These are phyloP conservation scores for Microvelia longipes DNA, from an alignment of 1,140 invertebrate genomes.

Conservation along the genomic window DNA sequence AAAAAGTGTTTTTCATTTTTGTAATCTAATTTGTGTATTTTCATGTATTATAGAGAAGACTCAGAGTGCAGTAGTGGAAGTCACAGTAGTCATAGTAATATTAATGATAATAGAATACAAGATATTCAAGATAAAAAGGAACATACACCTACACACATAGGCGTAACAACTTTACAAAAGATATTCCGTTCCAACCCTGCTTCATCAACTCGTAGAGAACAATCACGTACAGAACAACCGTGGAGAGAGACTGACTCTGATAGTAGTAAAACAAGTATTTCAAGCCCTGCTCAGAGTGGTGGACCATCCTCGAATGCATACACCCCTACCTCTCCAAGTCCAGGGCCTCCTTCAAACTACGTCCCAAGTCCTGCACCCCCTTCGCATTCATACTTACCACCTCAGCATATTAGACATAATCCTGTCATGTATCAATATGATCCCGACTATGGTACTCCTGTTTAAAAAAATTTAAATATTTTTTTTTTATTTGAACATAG, in stretches of 20 bases:
- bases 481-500: too few species aligned
- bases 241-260: not conserved
- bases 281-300: not conserved
- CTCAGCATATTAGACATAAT: not conserved
- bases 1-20: too few species aligned
- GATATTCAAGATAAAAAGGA: not conserved
- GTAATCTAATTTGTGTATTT: not conserved
- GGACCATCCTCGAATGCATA: not conserved
- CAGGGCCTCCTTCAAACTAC: too few species aligned
- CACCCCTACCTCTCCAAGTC: too few species aligned
- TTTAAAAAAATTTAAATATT: too few species aligned
- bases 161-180: constrained; percentile 21
- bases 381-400: too few species aligned
- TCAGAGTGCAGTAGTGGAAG: not conserved
- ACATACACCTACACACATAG: constrained; percentile 12
- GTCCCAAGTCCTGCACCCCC: not conserved
- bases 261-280: constrained; percentile 1
- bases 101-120: not conserved
- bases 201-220: not conserved
- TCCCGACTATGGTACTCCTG: not conserved
- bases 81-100: not conserved
- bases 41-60: not conserved
- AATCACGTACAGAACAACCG: not conserved
- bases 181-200: constrained; percentile 14
- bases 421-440: not conserved